These are phyloP conservation scores for Dasysyrphus albostriatus DNA, from an alignment of 2,888 invertebrate genomes.

Conservation along the genomic window DNA sequence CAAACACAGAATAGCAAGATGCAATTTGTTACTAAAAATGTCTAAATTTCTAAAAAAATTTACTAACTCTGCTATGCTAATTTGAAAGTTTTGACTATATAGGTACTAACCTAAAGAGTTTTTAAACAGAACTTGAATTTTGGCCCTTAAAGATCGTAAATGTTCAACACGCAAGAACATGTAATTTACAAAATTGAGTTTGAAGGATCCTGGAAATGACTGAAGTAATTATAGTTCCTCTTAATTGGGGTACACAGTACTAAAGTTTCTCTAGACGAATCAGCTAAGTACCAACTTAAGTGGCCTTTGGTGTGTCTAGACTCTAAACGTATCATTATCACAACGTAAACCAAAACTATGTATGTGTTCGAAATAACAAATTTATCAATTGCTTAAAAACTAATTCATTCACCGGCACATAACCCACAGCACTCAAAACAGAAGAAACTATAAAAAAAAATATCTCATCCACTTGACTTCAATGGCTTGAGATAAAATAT, in stretches of 20 bases:
- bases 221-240: too few relatives aligned
- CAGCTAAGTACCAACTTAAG: background rate
- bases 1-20: too few relatives aligned
- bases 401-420: constrained; percentile 46
- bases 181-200: too few relatives aligned
- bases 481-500: constrained; percentile 31
- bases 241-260: background rate
- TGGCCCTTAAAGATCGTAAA: too few relatives aligned
- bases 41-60: too few relatives aligned
- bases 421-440: background rate
- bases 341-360: background rate
- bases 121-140: too few relatives aligned
- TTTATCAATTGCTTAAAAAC: background rate
- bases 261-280: background rate
- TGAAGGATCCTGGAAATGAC: too few relatives aligned
- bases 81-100: too few relatives aligned
- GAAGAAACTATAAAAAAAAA: constrained; percentile 34
- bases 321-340: background rate
- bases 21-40: too few relatives aligned
- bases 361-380: background rate
- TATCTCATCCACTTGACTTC: constrained; percentile 48
- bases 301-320: background rate
- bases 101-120: too few relatives aligned
- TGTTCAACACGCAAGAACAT: too few relatives aligned
- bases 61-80: too few relatives aligned